These are phyloP conservation scores for Diaprepes abbreviatus DNA, from an alignment of 2,888 invertebrate species.

Conservation along the genomic window DNA sequence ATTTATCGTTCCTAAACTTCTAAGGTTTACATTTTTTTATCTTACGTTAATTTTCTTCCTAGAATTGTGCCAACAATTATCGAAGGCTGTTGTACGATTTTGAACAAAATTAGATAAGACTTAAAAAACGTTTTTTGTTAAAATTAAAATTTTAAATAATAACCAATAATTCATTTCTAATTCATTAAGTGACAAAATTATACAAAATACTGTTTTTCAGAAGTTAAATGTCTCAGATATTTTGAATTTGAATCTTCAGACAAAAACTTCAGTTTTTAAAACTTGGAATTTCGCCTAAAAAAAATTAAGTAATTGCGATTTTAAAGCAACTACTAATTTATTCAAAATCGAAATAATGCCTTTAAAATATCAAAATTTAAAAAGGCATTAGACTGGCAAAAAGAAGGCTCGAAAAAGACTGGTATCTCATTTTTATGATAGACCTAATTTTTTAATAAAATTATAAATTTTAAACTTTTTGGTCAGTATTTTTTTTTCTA, in stretches of 20 bases:
- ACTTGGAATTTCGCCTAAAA: too few relatives aligned
- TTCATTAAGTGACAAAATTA: too few relatives aligned
- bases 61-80: constrained; percentile 10
- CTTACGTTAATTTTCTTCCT: constrained; percentile 4
- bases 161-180: too few relatives aligned
- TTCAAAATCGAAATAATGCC: not conserved
- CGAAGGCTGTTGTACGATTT: not conserved
- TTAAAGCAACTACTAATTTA: too few relatives aligned
- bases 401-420: constrained; percentile 21
- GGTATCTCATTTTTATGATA: constrained; percentile 20
- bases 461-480: not conserved
- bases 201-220: too few relatives aligned
- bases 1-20: constrained; percentile 19
- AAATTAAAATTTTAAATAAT: too few relatives aligned
- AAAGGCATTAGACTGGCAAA: constrained; percentile 8
- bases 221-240: too few relatives aligned
- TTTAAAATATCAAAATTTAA: not conserved
- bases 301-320: too few relatives aligned
- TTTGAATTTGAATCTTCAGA: too few relatives aligned
- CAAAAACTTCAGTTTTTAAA: too few relatives aligned
- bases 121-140: too few relatives aligned
- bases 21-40: not conserved
- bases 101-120: not conserved
- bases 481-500: constrained; percentile 8
- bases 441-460: constrained; percentile 5